These are phyloP conservation scores for Pipa parva DNA, from an alignment of 2,113 vertebrate species.

Conservation along the genomic window DNA sequence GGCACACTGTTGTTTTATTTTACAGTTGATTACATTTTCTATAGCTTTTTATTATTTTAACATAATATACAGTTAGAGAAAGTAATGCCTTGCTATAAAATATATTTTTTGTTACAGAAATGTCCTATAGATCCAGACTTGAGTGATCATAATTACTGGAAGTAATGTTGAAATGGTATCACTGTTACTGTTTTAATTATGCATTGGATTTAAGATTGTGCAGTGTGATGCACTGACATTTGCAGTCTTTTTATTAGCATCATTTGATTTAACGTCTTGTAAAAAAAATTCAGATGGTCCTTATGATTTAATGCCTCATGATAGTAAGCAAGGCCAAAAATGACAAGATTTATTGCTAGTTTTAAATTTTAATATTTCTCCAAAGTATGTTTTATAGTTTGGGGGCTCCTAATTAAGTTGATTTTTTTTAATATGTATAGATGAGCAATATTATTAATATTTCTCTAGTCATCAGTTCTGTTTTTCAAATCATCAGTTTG, in stretches of 20 bases:
- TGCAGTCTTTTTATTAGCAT: slow-evolving; percentile 10
- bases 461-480: too few relatives aligned
- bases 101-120: too few relatives aligned
- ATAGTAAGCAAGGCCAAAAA: slow-evolving; percentile 12
- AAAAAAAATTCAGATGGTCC: slow-evolving; percentile 15
- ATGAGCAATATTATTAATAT: too few relatives aligned
- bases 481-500: background rate
- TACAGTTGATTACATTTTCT: too few relatives aligned
- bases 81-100: too few relatives aligned
- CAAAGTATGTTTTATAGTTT: slow-evolving; percentile 7
- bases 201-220: slow-evolving; percentile 9
- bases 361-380: background rate
- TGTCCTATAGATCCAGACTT: background rate
- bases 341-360: slow-evolving; percentile 2
- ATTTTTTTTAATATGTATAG: slow-evolving; percentile 13
- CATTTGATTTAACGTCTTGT: slow-evolving; percentile 16
- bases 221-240: slow-evolving; percentile 30
- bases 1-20: too few relatives aligned
- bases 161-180: slow-evolving; percentile 7
- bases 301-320: slow-evolving; percentile 21
- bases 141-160: background rate
- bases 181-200: slow-evolving; percentile 20
- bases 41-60: slow-evolving; percentile 29
- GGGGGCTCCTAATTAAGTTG: slow-evolving; percentile 9
- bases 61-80: background rate